These are phyloP conservation scores for Siphamia tubifer DNA, from an alignment of 2,113 vertebrate species.

Conservation along the genomic window DNA sequence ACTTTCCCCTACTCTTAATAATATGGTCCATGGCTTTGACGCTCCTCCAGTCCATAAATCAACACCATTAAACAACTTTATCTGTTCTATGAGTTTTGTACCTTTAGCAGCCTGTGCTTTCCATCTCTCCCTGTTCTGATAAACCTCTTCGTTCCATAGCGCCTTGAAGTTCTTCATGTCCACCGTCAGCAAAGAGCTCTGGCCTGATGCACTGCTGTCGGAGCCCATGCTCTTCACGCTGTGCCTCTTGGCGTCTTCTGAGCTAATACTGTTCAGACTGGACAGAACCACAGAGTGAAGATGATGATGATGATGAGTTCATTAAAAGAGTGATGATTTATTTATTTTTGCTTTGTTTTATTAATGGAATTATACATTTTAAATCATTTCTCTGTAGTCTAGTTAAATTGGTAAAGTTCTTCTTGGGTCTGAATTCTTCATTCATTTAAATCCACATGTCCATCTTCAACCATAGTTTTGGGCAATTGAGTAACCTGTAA, in stretches of 20 bases:
- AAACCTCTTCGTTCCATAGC: slow-evolving; percentile 93
- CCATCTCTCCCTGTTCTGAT: slow-evolving; percentile 93
- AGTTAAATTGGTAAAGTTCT: no score
- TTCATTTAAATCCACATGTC: no score
- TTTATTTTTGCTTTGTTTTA: no score
- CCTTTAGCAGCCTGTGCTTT: slow-evolving; percentile 93
- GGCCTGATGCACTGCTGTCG: slow-evolving; percentile 87
- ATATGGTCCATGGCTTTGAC: neutral
- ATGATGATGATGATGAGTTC: neutral
- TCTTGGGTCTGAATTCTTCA: no score
- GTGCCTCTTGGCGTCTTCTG: slow-evolving; percentile 86
- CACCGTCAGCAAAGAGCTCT: slow-evolving; percentile 87
- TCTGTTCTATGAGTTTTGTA: slow-evolving; percentile 41
- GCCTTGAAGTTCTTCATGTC: slow-evolving; percentile 94
- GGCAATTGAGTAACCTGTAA: no score
- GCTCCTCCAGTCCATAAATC: neutral
- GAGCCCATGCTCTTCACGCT: slow-evolving; percentile 88
- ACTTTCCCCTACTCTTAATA: neutral
- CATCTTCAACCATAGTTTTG: no score
- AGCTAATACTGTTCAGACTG: slow-evolving; percentile 90
- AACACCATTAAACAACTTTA: neutral
- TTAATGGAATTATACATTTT: no score
- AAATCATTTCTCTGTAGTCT: no score
- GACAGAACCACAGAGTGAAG: neutral
- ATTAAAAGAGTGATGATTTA: no score